Base-by-base conservation (phyloP, 2,113 vertebrate genomes). In the Nesoenas mayeri region DNA sequence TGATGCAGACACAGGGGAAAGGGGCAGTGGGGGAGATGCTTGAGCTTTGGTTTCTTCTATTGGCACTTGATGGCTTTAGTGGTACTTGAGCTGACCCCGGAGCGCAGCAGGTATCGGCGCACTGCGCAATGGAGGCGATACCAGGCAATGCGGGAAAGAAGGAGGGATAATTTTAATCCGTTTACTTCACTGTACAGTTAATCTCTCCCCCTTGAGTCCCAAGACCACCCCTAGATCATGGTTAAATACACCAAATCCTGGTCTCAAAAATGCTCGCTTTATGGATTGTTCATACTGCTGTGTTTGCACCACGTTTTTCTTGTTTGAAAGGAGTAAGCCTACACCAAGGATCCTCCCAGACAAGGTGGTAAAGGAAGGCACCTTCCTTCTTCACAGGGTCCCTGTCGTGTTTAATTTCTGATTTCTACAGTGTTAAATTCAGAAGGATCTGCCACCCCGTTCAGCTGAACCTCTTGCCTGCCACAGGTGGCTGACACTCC, bases 231-330 rank as follows among this genome's bases (percentile, higher is more conserved):
- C 17, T 6, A 32, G 32, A 9, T 28, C 1, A 2, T 48, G 20
- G 28, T 18, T 40, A 61, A 31, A 61, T 20, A 29, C 17, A 10
- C 9, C 34, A 57, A 20, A 44, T 57, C 32, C 14, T 9, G 4
- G 44, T 66, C 32, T 47, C 36, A 34, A 54, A 53, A 20, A 50
- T 13, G 36, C 51, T 40, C 29, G 10, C 24, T 48, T 10, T 28
- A 26, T 19, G 1, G 0, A 2, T 32, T 21, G 12, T 38, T 9
- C 54, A 18, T 21, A 12, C 42, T 9, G 26, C 56, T 0, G 0
- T 9, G 31, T 82, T 36, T 32, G 53, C 48, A 42, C 38, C 5
- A 2, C 18, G 1, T 32, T 53, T 42, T 36, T n/a, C 11, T 53
- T 53, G n/a, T 36, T 42, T n/a, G 40, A 18, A 38, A 40, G 51